phyloP scores from a whole-genome alignment of 2,113 vertebrate species.

The Gymnorhina tibicen region DNA sequence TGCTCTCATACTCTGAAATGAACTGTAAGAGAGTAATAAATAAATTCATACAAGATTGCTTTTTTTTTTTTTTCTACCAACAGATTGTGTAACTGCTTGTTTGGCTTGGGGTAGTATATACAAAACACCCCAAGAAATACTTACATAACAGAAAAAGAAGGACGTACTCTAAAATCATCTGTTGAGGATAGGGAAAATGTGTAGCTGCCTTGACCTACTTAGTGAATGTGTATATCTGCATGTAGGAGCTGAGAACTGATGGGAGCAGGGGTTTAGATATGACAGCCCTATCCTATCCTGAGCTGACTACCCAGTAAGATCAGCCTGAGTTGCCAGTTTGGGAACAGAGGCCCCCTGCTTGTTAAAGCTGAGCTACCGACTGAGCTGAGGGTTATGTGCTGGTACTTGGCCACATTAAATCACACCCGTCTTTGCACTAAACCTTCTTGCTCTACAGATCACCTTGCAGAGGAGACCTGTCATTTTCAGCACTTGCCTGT shows the following conservation, averaged over 20 bases:
- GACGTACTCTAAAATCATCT: neutral
- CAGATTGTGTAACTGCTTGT: neutral
- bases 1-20: neutral
- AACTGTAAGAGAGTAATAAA: constrained; percentile 17
- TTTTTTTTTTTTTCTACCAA: neutral
- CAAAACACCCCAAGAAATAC: neutral
- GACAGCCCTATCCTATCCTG: neutral
- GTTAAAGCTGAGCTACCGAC: neutral
- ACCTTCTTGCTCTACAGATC: neutral
- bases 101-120: neutral
- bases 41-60: neutral
- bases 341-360: neutral
- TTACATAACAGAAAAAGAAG: constrained; percentile 12
- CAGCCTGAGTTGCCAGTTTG: neutral
- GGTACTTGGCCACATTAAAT: neutral
- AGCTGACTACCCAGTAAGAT: neutral
- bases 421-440: neutral
- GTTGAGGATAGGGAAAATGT: neutral
- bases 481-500: neutral
- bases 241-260: neutral
- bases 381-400: neutral
- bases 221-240: neutral
- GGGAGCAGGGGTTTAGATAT: neutral
- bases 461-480: neutral
- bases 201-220: neutral